Evolutionary conservation across 2,888 invertebrate species (phyloP).

Genomic region (Ochropacha duplaris): DNA sequence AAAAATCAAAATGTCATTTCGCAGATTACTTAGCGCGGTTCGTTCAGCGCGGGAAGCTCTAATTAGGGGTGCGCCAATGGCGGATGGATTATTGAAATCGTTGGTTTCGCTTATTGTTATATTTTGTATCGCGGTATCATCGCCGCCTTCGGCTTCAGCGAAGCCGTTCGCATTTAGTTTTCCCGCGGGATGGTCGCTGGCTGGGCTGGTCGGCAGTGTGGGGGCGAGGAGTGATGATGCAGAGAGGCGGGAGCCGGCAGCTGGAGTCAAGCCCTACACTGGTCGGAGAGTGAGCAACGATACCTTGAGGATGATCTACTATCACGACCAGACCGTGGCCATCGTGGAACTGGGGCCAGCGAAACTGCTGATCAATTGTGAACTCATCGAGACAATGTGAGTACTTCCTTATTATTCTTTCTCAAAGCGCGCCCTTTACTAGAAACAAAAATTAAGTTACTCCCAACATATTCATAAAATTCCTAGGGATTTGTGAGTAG

Average conservation of each 20-base stretch:
- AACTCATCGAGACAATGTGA: slow-evolving; percentile 94
- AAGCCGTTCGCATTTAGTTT: slow-evolving; percentile 76
- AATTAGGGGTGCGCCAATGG: slow-evolving; percentile 65
- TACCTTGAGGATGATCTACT: slow-evolving; percentile 89
- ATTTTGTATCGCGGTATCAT: slow-evolving; percentile 71
- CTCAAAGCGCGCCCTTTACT: no score
- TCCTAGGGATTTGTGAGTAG: no score
- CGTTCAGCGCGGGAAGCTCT: slow-evolving; percentile 69
- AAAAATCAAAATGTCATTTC: slow-evolving; percentile 59
- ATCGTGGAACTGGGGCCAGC: slow-evolving; percentile 89
- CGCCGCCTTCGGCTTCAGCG: slow-evolving; percentile 72
- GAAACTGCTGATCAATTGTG: slow-evolving; percentile 88
- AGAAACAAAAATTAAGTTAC: no score
- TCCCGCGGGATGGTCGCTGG: slow-evolving; percentile 76
- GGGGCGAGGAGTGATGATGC: slow-evolving; percentile 62
- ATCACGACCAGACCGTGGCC: slow-evolving; percentile 92
- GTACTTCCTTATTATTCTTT: slow-evolving; percentile 67
- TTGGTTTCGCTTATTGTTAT: slow-evolving; percentile 68
- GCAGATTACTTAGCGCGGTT: slow-evolving; percentile 67
- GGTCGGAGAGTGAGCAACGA: slow-evolving; percentile 86
- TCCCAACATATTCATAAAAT: no score
- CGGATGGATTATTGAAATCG: slow-evolving; percentile 69
- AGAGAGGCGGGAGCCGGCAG: slow-evolving; percentile 58
- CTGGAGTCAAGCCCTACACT: slow-evolving; percentile 83
- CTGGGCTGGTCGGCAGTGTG: slow-evolving; percentile 68